Conservation (phyloP, 64 coral and sea anemone genomes). For the Montipora efflorescens region DNA sequence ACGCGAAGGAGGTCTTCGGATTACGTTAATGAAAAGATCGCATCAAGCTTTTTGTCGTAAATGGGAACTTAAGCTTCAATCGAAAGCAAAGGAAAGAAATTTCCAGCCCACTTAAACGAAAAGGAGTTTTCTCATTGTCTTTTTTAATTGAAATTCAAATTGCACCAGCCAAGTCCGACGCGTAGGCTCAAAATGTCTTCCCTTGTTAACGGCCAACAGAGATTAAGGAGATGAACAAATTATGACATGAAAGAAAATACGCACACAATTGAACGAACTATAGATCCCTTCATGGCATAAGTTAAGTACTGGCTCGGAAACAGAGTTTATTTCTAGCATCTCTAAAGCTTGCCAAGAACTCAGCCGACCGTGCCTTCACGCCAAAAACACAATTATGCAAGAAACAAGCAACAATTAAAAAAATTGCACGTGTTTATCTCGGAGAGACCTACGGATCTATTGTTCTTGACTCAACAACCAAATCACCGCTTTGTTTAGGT, state of each 20-base stretch:
- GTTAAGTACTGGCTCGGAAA: not conserved
- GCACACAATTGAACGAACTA: not conserved
- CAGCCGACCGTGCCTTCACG: not conserved
- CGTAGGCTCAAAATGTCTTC: not conserved
- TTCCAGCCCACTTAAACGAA: constrained; percentile 10
- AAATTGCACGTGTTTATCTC: constrained; percentile 34
- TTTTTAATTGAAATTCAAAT: constrained; percentile 35
- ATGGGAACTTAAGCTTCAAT: constrained; percentile 6
- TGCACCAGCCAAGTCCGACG: not conserved
- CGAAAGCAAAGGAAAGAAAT: not conserved
- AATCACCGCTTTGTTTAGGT: constrained; percentile 31
- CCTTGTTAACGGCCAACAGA: not conserved
- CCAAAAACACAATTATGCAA: constrained; percentile 30
- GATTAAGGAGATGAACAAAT: too few relatives aligned
- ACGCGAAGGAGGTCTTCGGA: not conserved
- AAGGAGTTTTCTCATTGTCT: constrained; percentile 30
- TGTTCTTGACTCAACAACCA: constrained; percentile 45
- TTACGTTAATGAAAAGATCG: constrained; percentile 11
- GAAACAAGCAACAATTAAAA: constrained; percentile 40
- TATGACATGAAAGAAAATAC: not conserved
- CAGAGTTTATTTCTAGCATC: constrained; percentile 4
- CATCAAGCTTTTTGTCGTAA: constrained; percentile 11
- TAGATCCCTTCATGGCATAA: not conserved
- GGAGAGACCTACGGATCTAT: constrained; percentile 19
- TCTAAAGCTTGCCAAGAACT: constrained; percentile 17